Percentiles rank a stretch among this genome's conserved stretches.
phyloP scores from a whole-genome alignment of 2,888 invertebrate genomes.

The Brachylomia viminalis region DNA sequence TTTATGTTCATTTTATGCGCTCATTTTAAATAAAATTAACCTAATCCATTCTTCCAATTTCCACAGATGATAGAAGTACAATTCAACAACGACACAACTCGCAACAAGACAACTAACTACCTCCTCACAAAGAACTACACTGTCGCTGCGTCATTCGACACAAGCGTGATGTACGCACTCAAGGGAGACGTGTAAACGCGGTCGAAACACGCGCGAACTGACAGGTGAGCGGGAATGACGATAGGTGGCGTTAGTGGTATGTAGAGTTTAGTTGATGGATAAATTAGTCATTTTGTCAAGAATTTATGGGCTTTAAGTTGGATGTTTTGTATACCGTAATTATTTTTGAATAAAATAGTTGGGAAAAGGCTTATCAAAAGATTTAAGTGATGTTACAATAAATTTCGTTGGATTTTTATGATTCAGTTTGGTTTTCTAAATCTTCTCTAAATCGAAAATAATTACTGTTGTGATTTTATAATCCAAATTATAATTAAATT shows the following conservation, averaged over 20 bases:
- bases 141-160: conserved; percentile 77
- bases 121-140: conserved; percentile 83
- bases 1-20: too few species aligned
- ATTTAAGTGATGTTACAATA: conserved; percentile 6
- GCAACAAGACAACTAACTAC: conserved; percentile 79
- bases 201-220: neutral
- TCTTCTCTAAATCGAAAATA: neutral
- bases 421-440: conserved; percentile 7
- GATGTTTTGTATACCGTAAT: conserved; percentile 6
- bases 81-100: conserved; percentile 72
- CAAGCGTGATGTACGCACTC: conserved; percentile 81
- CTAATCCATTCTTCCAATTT: too few species aligned
- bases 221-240: conserved; percentile 1
- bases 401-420: neutral
- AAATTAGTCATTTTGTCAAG: neutral
- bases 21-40: too few species aligned
- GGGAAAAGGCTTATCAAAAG: conserved; percentile 5
- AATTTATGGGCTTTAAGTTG: neutral
- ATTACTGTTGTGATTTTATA: conserved; percentile 5
- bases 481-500: conserved; percentile 11
- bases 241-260: conserved; percentile 53
- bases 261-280: neutral
- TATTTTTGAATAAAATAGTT: conserved; percentile 12
- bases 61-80: conserved; percentile 82
- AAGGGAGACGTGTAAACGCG: conserved; percentile 40